Conservation (phyloP, 2,797 vertebrate species). For the Bradypus variegatus region DNA sequence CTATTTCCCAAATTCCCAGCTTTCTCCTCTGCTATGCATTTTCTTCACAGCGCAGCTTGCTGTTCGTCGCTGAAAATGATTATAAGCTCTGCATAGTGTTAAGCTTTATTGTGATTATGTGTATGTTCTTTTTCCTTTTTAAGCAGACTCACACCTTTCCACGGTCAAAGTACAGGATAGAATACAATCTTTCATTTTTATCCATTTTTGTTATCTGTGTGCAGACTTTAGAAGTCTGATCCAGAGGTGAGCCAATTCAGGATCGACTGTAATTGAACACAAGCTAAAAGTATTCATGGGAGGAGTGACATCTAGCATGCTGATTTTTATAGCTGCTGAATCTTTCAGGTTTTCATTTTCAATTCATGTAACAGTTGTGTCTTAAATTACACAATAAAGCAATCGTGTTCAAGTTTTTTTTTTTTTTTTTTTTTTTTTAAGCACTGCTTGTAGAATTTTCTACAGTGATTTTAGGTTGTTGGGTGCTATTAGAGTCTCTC, state of each 20-base stretch:
- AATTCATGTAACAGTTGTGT: slow-evolving; percentile 75
- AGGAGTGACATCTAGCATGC: slow-evolving; percentile 70
- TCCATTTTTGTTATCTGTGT: slow-evolving; percentile 67
- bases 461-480: slow-evolving; percentile 61
- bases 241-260: slow-evolving; percentile 47
- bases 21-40: slow-evolving; percentile 67
- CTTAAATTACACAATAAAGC: slow-evolving; percentile 76
- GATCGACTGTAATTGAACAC: slow-evolving; percentile 55
- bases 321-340: slow-evolving; percentile 72
- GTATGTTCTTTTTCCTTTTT: slow-evolving; percentile 34
- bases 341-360: slow-evolving; percentile 70
- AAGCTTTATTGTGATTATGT: slow-evolving; percentile 52
- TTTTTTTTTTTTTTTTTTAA: not conserved
- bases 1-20: slow-evolving; percentile 49
- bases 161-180: slow-evolving; percentile 70
- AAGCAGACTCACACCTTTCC: slow-evolving; percentile 59
- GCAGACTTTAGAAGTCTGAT: slow-evolving; percentile 52
- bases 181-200: slow-evolving; percentile 64
- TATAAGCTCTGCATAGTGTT: slow-evolving; percentile 67
- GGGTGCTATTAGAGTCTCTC: slow-evolving; percentile 68
- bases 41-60: slow-evolving; percentile 71
- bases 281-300: slow-evolving; percentile 57
- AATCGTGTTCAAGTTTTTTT: slow-evolving; percentile 67
- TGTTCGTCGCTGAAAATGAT: slow-evolving; percentile 64
- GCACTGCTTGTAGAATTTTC: slow-evolving; percentile 67